Base-by-base conservation (phyloP, 1,140 invertebrate genomes). In the Ephestia elutella region DNA sequence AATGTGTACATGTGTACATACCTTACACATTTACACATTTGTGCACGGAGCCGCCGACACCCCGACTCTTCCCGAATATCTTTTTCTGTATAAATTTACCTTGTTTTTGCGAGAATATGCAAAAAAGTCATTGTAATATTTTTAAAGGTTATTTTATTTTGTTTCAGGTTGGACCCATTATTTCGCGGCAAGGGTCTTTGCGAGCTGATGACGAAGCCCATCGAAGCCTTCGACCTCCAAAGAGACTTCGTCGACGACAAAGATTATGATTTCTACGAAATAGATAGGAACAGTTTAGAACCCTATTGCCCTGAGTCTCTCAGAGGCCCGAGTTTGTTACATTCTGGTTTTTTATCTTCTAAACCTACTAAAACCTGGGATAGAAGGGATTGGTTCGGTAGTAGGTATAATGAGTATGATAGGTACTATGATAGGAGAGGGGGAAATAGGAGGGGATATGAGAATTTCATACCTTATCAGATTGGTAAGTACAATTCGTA, bases 251-350 rank as follows among this genome's bases (percentile, higher is more conserved):
- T 90, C 9, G 84, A 90, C 13, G 94, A 95, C 79, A 90, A 91
- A 13, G 91, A 93, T 32, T 95, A 93, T 64, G 94, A 95, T 77
- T 95, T 94, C 70, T 95, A 94, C 70, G 93, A 95, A 64, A 85
- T 92, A 17, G 93, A 95, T 77, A 80, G 92, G 51, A 93, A 92
- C 57, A 89, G 87, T 64, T 66, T 89, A 44, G 87, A 89, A 68
- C 86, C 89, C 5, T 71, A 87, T 60, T 88, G 87, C 53, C 78
- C 78, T 9, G 78, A 83, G 30, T 75, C 82, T 0, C 50, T 86
- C 11, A 59, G 79, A 57, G 84, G 81, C 5, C 81, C 80, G 7
- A 80, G 82, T 10, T 55, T 82, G 1, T 64, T 87, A 8, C 82
- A 87, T 70, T 87, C 82, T 60, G 83, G 81, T 61, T 87, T 73